A percentile compares a stretch with the other conserved stretches of the same genome.
These are phyloP conservation scores for Drosophila melanosoma DNA, from an alignment of 2,888 invertebrate species.

Conservation along the genomic window DNA sequence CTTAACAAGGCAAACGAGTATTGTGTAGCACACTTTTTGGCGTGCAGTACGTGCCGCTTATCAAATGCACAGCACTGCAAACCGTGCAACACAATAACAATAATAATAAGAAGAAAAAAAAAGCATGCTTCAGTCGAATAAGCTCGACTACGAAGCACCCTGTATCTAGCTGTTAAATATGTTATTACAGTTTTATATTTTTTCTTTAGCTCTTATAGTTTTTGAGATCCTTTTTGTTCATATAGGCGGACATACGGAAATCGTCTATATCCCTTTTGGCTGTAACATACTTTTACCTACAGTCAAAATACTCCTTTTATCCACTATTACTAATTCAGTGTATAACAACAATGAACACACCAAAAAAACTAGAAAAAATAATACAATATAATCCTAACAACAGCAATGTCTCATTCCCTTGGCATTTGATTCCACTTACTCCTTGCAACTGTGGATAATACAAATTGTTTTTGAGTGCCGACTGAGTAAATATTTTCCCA, in stretches of 20 bases:
- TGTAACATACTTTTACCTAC: too few relatives aligned
- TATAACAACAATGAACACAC: conserved; percentile 9
- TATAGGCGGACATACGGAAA: background rate
- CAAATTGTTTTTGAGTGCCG: background rate
- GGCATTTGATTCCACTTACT: conserved; percentile 30
- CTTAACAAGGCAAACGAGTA: conserved; percentile 48
- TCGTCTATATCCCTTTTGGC: background rate
- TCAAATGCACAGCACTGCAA: conserved; percentile 65
- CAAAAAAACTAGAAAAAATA: conserved; percentile 18
- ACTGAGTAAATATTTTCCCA: background rate
- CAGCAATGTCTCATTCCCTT: conserved; percentile 25
- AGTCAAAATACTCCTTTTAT: background rate
- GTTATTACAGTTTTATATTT: background rate
- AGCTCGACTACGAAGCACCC: background rate
- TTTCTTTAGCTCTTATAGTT: background rate
- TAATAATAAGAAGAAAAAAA: background rate
- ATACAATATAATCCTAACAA: conserved; percentile 20
- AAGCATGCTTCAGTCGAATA: background rate
- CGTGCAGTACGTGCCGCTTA: conserved; percentile 75
- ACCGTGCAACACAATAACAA: conserved; percentile 22
- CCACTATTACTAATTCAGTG: too few relatives aligned
- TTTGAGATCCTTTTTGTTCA: background rate
- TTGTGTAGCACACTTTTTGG: conserved; percentile 64
- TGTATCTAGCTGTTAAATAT: background rate
- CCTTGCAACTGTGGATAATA: background rate